phyloP scores from a whole-genome alignment of 2,797 vertebrate genomes.

The Capromys pilorides region DNA sequence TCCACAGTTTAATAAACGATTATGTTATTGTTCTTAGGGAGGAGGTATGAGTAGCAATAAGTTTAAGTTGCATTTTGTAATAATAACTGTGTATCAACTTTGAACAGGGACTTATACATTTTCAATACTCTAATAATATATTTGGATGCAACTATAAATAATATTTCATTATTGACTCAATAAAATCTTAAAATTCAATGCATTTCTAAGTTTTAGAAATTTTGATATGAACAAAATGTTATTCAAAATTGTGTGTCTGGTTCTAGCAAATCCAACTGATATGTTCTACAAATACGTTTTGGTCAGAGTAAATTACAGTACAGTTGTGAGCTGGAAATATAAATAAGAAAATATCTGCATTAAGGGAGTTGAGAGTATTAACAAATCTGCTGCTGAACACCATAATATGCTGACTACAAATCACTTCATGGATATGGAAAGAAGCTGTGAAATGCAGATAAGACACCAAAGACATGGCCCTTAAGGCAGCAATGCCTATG shows the following conservation, averaged over 20 bases:
- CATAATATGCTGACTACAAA: neutral
- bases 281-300: neutral
- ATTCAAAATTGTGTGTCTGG: neutral
- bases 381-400: neutral
- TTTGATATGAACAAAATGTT: neutral
- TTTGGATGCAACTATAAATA: neutral
- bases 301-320: neutral
- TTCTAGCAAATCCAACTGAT: neutral
- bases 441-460: neutral
- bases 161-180: constrained; percentile 3
- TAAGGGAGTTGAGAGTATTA: neutral
- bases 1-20: constrained; percentile 57
- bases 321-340: neutral
- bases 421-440: neutral
- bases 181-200: constrained; percentile 28
- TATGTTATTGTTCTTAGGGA: neutral
- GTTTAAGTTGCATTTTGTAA: neutral
- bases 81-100: neutral
- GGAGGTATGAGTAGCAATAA: neutral
- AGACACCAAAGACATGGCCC: neutral
- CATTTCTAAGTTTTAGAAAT: neutral
- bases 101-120: neutral
- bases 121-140: neutral
- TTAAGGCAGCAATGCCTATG: neutral
- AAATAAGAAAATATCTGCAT: neutral